Percentiles rank a stretch among this genome's conserved stretches.
These are phyloP conservation scores for Hoplodrina ambigua DNA, from an alignment of 2,888 invertebrate genomes.

Conservation along the genomic window DNA sequence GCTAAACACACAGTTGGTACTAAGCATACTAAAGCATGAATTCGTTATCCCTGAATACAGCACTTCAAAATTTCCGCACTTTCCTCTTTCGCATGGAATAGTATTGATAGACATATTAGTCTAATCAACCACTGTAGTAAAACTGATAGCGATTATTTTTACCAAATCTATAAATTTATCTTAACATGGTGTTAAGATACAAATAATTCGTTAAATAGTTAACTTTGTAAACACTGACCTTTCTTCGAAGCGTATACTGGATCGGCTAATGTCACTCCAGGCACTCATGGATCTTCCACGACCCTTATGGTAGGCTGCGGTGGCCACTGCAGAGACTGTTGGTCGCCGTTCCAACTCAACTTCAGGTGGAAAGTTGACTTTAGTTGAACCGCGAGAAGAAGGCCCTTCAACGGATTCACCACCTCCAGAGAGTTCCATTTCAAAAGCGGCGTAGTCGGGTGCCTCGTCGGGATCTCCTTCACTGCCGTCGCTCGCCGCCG, in stretches of 20 bases:
- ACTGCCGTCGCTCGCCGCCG: constrained; percentile 87
- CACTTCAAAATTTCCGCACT: constrained; percentile 58
- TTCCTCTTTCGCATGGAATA: constrained; percentile 68
- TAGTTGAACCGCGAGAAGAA: constrained; percentile 88
- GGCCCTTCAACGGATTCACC: constrained; percentile 84
- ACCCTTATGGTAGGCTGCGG: constrained; percentile 88
- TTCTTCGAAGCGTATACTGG: constrained; percentile 95
- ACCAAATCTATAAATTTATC: background rate
- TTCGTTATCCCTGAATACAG: constrained; percentile 52
- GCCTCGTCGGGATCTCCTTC: constrained; percentile 84
- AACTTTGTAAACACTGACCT: constrained; percentile 86
- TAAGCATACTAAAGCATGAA: constrained; percentile 61
- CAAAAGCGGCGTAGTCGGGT: constrained; percentile 84
- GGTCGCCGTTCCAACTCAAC: constrained; percentile 88
- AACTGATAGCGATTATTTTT: background rate
- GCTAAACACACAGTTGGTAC: background rate
- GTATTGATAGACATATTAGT: constrained; percentile 27
- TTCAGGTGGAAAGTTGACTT: constrained; percentile 92
- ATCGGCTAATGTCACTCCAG: constrained; percentile 96
- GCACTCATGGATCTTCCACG: constrained; percentile 95
- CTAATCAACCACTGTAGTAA: background rate
- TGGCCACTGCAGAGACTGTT: constrained; percentile 82
- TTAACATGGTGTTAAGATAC: background rate
- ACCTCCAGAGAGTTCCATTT: constrained; percentile 86
- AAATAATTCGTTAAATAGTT: background rate